These are phyloP conservation scores for Dysidea cf. avara DNA, from an alignment of 37 sponge, comb jelly and placozoan species.

Conservation along the genomic window DNA sequence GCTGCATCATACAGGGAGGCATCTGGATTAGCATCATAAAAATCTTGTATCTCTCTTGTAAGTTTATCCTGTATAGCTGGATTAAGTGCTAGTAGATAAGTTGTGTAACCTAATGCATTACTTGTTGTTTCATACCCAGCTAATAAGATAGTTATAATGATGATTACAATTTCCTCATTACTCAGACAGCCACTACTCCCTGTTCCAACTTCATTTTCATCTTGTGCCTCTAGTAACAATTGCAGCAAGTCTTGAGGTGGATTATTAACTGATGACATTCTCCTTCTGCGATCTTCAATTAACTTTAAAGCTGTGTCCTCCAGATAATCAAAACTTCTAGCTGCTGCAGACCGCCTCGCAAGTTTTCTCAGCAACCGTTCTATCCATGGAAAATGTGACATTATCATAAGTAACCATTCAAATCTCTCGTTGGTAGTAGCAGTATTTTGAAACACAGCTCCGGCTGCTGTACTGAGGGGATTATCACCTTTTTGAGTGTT, in stretches of 20 bases:
- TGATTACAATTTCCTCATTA: constrained; percentile 47
- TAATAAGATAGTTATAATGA: constrained; percentile 59
- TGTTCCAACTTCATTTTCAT: constrained; percentile 9
- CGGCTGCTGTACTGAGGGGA: constrained; percentile 40
- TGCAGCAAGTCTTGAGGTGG: constrained; percentile 68
- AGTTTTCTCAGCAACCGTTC: not conserved
- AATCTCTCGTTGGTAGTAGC: no score
- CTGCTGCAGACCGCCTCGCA: not conserved
- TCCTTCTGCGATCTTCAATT: no score
- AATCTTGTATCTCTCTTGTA: no score
- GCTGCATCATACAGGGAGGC: no score
- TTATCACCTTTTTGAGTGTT: constrained; percentile 41
- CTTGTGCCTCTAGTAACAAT: constrained; percentile 58
- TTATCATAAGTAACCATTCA: no score
- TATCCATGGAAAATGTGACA: constrained; percentile 5
- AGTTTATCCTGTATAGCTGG: constrained; percentile 68
- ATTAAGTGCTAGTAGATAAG: constrained; percentile 71
- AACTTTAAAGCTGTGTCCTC: not conserved
- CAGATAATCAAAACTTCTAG: not conserved
- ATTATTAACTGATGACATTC: no score
- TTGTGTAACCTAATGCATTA: constrained; percentile 51
- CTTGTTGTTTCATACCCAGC: constrained; percentile 87
- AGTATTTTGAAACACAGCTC: not conserved
- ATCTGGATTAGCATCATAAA: no score
- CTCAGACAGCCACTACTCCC: constrained; percentile 7